A percentile compares a stretch with the other conserved stretches of the same genome.
phyloP scores from a whole-genome alignment of 2,888 invertebrate genomes.

The Hermaeophaga mercurialis region DNA sequence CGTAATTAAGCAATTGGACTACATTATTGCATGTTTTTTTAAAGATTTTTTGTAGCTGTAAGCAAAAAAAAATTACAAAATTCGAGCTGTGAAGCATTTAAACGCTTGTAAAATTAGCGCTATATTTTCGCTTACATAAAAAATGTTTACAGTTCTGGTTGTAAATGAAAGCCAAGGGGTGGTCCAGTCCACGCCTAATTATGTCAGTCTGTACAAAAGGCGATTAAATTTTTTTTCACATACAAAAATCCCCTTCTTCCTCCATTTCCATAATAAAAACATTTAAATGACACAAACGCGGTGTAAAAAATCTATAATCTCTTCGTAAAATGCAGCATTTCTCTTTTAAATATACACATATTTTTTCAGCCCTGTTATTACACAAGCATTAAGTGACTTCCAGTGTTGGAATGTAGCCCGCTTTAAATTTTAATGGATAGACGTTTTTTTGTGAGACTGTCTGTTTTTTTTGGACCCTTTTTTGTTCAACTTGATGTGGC shows the following conservation, averaged over 20 bases:
- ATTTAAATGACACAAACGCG: conserved; percentile 14
- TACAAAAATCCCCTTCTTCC: neutral
- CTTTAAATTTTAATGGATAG: conserved; percentile 30
- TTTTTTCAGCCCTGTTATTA: conserved; percentile 35
- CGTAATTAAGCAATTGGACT: no score
- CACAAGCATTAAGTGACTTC: conserved; percentile 35
- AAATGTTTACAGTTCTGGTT: no score
- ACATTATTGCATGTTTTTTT: no score
- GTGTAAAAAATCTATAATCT: conserved; percentile 14
- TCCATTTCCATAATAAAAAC: conserved; percentile 9
- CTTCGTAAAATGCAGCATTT: conserved; percentile 14
- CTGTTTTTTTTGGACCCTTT: conserved; percentile 22
- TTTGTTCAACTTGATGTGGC: conserved; percentile 27
- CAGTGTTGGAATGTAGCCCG: conserved; percentile 36
- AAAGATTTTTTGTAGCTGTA: no score
- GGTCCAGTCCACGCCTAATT: no score
- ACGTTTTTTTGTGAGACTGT: conserved; percentile 29
- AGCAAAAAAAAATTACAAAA: no score
- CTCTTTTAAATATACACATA: conserved; percentile 22
- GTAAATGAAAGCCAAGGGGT: no score
- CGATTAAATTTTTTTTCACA: no score
- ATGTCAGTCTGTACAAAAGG: no score
- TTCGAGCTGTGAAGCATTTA: no score
- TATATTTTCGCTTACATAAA: no score
- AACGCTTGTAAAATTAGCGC: no score